Conservation (phyloP, 2,113 vertebrate species). For the Ascaphus truei region DNA sequence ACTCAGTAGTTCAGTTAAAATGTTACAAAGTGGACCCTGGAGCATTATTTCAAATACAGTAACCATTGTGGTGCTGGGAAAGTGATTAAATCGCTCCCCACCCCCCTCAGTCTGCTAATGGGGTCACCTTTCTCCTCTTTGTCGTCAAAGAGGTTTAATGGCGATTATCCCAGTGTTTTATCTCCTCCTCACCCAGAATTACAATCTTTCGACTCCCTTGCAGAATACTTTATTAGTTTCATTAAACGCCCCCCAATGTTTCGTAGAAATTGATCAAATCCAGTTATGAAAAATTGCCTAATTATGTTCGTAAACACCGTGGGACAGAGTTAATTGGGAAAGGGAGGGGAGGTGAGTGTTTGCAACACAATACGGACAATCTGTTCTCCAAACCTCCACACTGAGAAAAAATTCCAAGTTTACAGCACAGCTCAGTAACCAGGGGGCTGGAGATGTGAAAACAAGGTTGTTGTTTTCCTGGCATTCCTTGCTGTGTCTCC, state of each 20-base stretch:
- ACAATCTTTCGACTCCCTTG: background rate
- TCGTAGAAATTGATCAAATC: background rate
- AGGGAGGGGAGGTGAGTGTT: background rate
- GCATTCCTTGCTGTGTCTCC: background rate
- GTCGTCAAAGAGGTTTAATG: too few relatives aligned
- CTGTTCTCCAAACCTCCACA: conserved; percentile 10
- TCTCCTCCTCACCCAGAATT: background rate
- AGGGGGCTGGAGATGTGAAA: background rate
- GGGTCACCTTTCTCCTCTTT: too few relatives aligned
- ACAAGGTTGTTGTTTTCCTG: background rate
- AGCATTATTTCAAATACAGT: too few relatives aligned
- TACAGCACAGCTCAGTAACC: background rate
- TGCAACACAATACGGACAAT: background rate
- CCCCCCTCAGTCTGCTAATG: too few relatives aligned
- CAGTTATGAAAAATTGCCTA: conserved; percentile 15
- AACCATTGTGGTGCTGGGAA: too few relatives aligned
- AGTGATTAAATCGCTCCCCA: too few relatives aligned
- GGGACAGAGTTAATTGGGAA: conserved; percentile 19
- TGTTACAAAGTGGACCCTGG: too few relatives aligned
- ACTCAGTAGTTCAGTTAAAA: too few relatives aligned
- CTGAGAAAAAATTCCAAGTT: background rate
- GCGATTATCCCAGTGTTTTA: too few relatives aligned
- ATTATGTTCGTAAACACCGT: conserved; percentile 22
- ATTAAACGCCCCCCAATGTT: background rate
- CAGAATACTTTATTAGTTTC: background rate